These are phyloP conservation scores for Polypedilum vanderplanki DNA, from an alignment of 1,140 invertebrate species.

Conservation along the genomic window DNA sequence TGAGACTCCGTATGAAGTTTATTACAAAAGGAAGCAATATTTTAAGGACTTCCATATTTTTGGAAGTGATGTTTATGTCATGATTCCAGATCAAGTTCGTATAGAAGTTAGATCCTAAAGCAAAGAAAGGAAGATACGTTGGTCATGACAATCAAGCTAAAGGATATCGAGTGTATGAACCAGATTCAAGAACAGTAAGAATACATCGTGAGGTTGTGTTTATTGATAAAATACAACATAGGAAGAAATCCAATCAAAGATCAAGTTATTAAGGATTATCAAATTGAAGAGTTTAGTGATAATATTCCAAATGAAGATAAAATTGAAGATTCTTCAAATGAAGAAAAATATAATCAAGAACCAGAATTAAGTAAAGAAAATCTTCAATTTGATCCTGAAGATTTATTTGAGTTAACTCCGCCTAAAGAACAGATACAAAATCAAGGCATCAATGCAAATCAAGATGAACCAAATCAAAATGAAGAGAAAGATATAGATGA, in stretches of 20 bases:
- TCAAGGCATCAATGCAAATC: background rate
- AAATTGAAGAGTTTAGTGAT: background rate
- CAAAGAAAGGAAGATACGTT: background rate
- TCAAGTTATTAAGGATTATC: background rate
- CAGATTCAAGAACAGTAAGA: constrained; percentile 33
- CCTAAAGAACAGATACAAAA: background rate
- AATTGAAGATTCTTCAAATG: background rate
- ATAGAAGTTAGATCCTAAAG: constrained; percentile 31
- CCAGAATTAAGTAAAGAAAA: background rate
- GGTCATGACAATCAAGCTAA: constrained; percentile 15
- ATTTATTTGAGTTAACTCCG: background rate
- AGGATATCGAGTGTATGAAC: constrained; percentile 33
- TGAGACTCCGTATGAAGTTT: background rate
- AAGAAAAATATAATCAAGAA: background rate
- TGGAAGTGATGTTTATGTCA: constrained; percentile 31
- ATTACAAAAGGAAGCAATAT: background rate
- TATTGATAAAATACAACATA: constrained; percentile 30
- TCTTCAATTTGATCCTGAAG: background rate
- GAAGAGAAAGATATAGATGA: too few relatives aligned
- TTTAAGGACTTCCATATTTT: constrained; percentile 32
- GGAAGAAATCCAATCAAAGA: background rate
- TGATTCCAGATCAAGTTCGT: constrained; percentile 24
- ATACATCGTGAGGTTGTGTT: constrained; percentile 37
- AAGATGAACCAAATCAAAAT: too few relatives aligned
- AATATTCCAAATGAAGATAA: background rate